Base-by-base conservation (phyloP, 1,140 invertebrate genomes). In the Parasteatoda tepidariorum region DNA sequence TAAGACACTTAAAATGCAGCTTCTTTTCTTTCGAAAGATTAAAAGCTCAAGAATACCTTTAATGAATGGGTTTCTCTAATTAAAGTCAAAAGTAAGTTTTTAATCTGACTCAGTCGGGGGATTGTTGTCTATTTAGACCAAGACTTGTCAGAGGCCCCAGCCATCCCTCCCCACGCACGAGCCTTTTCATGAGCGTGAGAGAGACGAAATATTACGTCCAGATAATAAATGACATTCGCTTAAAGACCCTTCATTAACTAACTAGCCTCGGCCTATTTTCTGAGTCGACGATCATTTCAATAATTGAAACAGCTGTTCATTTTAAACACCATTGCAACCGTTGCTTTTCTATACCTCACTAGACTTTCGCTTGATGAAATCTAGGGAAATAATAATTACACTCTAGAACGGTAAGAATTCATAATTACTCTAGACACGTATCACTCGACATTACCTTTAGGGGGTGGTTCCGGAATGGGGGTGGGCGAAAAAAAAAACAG, bases 181-280 rank as follows among this genome's bases (percentile, higher is more conserved):
- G 18, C 70, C 59, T n/a, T 13, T 26, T 73, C 55, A 73, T 73
- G 70, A 59, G n/a, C 70, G 22, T 26, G 26, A 61, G 22, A 75
- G 24, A 75, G 57, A 75, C 73, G 62, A 75, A 75, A 75, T 75
- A 62, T 61, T 75, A 75, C 68, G 57, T 73, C 55, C 55, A 62
- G 33, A 66, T 78, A 78, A 78, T 78, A 78, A 78, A 78, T 78
- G 74, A 78, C 61, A 66, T 78, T 66, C 59, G 22, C 62, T 78
- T 78, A 78, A 78, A 78, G 74, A 66, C 74, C n/a, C 61, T 78
- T 78, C 59, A 78, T 78, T 78, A 78, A 78, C 74, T 78, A 78
- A 78, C 74, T 78, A 78, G 74, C 41, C 38, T 18, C 38, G 38
- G 59, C 61, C 74, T 78, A 78, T 78, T 78, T 78, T 57, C 57